These are phyloP conservation scores for Nycticorax nycticorax DNA, from an alignment of 2,113 vertebrate genomes.

Conservation along the genomic window DNA sequence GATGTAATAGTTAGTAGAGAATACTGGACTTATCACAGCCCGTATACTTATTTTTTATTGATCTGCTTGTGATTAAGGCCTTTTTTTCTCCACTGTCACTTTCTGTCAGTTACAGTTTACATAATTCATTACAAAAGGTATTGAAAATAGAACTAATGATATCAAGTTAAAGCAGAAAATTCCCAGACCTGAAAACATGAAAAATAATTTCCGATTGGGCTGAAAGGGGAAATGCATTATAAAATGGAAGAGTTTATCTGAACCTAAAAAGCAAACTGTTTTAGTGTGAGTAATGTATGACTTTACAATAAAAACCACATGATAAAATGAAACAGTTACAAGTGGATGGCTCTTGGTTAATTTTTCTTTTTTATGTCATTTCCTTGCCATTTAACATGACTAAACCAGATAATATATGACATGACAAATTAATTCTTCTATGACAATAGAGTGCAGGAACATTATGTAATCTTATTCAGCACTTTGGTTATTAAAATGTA, in stretches of 20 bases:
- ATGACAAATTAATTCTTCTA: neutral
- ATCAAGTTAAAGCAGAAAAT: neutral
- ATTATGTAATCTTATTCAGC: neutral
- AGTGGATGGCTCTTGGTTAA: neutral
- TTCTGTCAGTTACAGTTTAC: neutral
- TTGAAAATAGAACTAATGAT: neutral
- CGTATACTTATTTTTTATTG: neutral
- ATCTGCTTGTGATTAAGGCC: neutral
- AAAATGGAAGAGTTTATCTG: neutral
- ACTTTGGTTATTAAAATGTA: neutral
- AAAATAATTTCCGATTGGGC: neutral
- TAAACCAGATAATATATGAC: neutral
- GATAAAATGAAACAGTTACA: neutral
- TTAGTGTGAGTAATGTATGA: neutral
- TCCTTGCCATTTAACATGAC: neutral
- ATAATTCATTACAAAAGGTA: neutral
- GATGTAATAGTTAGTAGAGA: neutral
- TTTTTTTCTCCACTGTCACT: neutral
- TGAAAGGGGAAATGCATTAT: neutral
- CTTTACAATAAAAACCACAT: neutral
- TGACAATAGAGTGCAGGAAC: neutral
- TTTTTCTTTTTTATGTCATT: neutral
- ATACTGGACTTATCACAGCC: neutral
- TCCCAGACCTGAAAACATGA: neutral
- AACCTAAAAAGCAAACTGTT: neutral